Evolutionary conservation across 2,888 invertebrate species (phyloP).

Genomic region (Trissolcus japonicus): DNA sequence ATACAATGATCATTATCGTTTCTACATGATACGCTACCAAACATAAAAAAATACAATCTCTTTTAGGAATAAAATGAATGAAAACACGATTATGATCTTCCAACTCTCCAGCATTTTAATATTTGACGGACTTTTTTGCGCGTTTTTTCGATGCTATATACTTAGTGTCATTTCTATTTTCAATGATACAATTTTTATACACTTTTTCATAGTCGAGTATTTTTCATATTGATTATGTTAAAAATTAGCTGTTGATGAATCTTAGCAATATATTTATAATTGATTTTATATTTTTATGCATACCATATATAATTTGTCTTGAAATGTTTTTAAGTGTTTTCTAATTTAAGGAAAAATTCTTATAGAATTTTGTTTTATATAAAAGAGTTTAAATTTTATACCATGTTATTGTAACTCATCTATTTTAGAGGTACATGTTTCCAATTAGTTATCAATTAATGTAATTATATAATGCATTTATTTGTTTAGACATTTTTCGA

Average conservation of each 20-base stretch:
- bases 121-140: conserved; percentile 19
- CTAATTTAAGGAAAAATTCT: conserved; percentile 1
- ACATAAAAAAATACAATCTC: conserved; percentile 21
- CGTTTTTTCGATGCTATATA: conserved; percentile 13
- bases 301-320: neutral
- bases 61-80: conserved; percentile 27
- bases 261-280: neutral
- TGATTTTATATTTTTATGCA: conserved; percentile 3
- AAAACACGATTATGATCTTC: conserved; percentile 48
- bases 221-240: neutral
- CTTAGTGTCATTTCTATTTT: neutral
- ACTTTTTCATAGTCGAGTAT: neutral
- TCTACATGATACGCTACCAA: conserved; percentile 29
- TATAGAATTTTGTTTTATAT: conserved; percentile 6
- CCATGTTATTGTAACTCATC: conserved; percentile 8
- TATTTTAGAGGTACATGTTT: conserved; percentile 2
- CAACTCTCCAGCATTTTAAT: conserved; percentile 40
- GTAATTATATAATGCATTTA: conserved; percentile 6
- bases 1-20: conserved; percentile 37
- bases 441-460: neutral
- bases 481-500: neutral
- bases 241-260: neutral
- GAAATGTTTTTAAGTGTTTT: conserved; percentile 2
- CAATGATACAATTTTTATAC: conserved; percentile 1
- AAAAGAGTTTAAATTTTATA: conserved; percentile 8